These are phyloP conservation scores for Plecotus auritus DNA, from an alignment of 2,113 vertebrate species.

Conservation along the genomic window DNA sequence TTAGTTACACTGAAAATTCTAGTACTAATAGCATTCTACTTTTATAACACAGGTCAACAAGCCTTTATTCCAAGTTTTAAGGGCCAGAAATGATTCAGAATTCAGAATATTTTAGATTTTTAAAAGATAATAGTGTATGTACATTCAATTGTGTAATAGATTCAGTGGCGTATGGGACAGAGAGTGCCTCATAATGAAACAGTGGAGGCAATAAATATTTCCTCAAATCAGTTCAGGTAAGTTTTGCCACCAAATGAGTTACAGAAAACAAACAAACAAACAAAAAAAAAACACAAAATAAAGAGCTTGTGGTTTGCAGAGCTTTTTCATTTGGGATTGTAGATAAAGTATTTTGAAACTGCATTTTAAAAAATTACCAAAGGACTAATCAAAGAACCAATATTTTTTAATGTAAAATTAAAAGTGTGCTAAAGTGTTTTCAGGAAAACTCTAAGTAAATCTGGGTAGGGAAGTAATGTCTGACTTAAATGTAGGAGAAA, in stretches of 20 bases:
- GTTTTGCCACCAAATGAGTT: background rate
- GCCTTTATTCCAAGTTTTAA: background rate
- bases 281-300: background rate
- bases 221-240: background rate
- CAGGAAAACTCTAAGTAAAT: background rate
- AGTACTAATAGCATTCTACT: background rate
- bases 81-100: background rate
- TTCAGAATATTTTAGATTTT: constrained; percentile 9
- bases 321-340: background rate
- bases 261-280: no score
- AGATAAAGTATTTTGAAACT: background rate
- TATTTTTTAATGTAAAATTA: background rate
- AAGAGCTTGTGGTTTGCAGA: background rate
- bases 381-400: background rate
- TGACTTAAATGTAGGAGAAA: background rate
- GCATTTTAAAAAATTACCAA: background rate
- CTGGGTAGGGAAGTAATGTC: background rate
- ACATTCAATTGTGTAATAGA: background rate
- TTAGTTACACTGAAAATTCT: constrained; percentile 10
- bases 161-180: background rate
- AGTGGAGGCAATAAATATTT: background rate
- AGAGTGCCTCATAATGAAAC: background rate
- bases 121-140: background rate
- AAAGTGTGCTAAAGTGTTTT: background rate
- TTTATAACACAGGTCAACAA: background rate